Evolutionary conservation across 2,888 invertebrate genomes (phyloP).

Genomic region (Morinoia aosen): DNA sequence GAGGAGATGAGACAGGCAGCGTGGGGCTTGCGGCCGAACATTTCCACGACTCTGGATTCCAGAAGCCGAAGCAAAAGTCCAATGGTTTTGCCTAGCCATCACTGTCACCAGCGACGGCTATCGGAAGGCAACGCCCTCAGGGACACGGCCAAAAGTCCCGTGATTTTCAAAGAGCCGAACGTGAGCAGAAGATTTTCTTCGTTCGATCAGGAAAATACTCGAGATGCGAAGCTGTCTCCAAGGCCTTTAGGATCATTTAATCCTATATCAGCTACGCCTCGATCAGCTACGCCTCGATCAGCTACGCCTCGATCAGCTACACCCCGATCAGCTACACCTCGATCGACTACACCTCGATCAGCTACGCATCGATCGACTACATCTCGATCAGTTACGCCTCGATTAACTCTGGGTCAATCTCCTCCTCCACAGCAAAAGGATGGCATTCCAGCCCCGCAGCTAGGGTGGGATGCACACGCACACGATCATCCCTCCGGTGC

Average conservation of each 20-base stretch:
- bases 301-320: not conserved
- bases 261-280: not conserved
- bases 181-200: not conserved
- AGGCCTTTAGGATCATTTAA: not conserved
- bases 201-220: not conserved
- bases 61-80: conserved; percentile 37
- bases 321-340: not conserved
- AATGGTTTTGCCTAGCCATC: not conserved
- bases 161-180: not conserved
- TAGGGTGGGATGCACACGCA: not conserved
- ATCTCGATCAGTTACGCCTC: not conserved
- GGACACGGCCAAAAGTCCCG: not conserved
- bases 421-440: not conserved
- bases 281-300: not conserved
- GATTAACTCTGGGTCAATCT: not conserved
- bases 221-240: not conserved
- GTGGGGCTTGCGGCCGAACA: not conserved
- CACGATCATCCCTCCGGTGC: not conserved
- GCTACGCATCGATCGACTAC: not conserved
- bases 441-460: not conserved
- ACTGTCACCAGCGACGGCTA: not conserved
- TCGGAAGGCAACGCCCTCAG: not conserved
- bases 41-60: not conserved
- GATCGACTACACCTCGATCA: not conserved
- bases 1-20: not conserved